Evolutionary conservation across 2,888 invertebrate genomes (phyloP).

Genomic region (Augochlorella aurata): DNA sequence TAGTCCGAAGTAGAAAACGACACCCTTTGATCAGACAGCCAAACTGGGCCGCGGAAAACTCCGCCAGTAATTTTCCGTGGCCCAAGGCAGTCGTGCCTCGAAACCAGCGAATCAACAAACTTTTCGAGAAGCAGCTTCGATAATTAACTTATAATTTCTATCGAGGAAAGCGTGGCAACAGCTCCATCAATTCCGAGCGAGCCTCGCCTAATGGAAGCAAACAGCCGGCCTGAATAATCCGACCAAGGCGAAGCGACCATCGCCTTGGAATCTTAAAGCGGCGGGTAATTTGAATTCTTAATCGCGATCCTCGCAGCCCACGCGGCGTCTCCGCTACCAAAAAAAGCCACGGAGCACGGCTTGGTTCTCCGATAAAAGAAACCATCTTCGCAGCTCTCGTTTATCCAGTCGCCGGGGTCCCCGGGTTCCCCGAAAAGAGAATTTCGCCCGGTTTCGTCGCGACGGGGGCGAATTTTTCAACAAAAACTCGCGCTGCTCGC

Average conservation of each 20-base stretch:
- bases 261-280: conserved; percentile 42
- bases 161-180: background rate
- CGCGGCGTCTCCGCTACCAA: conserved; percentile 20
- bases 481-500: conserved; percentile 27
- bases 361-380: conserved; percentile 4
- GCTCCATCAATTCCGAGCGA: background rate
- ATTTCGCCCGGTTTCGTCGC: too few relatives aligned
- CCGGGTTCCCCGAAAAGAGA: background rate
- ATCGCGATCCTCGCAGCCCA: conserved; percentile 8
- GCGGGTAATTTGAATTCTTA: conserved; percentile 30
- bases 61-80: background rate
- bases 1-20: too few relatives aligned
- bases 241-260: conserved; percentile 16
- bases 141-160: background rate
- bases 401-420: background rate
- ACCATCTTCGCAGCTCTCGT: background rate
- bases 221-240: background rate
- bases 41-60: background rate
- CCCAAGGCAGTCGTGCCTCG: background rate
- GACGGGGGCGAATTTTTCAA: background rate
- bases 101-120: background rate
- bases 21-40: background rate
- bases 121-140: background rate
- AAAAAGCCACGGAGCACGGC: conserved; percentile 4
- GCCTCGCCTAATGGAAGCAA: background rate